Percentiles rank a stretch among this genome's conserved stretches.
phyloP scores from a whole-genome alignment of 1,140 invertebrate species.

The Drosophila ironensis region DNA sequence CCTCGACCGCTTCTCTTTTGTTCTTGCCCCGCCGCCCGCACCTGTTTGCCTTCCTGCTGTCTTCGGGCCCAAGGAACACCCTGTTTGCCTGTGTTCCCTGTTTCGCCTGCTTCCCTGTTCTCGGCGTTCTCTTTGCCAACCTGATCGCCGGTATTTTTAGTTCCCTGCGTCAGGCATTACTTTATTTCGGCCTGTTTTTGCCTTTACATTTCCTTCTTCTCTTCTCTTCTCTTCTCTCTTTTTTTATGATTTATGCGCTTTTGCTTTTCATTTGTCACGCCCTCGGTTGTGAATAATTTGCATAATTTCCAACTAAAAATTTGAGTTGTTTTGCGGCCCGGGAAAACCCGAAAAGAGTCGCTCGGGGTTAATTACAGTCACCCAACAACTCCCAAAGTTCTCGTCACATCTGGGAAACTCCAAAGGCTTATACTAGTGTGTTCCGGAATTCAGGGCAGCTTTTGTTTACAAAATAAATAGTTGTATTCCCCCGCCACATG shows the following conservation, averaged over 20 bases:
- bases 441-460: background rate
- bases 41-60: conserved; percentile 48
- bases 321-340: background rate
- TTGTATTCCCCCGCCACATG: too few species aligned
- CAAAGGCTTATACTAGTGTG: too few species aligned
- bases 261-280: conserved; percentile 31
- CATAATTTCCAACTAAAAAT: conserved; percentile 28
- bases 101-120: too few species aligned
- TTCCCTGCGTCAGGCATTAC: conserved; percentile 50
- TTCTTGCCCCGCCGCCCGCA: conserved; percentile 29
- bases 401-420: too few species aligned
- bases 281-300: conserved; percentile 43
- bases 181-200: conserved; percentile 19
- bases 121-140: conserved; percentile 22
- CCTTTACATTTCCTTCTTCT: conserved; percentile 2
- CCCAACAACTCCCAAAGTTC: too few species aligned
- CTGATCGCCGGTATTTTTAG: conserved; percentile 69
- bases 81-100: conserved; percentile 17
- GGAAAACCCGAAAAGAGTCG: conserved; percentile 16
- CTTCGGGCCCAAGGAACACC: conserved; percentile 26
- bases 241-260: conserved; percentile 60
- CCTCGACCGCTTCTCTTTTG: background rate
- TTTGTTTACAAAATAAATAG: too few species aligned
- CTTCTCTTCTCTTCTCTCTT: conserved; percentile 13
- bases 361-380: conserved; percentile 19